phyloP scores from a whole-genome alignment of 2,113 vertebrate genomes.

The Dicrurus megarhynchus region DNA sequence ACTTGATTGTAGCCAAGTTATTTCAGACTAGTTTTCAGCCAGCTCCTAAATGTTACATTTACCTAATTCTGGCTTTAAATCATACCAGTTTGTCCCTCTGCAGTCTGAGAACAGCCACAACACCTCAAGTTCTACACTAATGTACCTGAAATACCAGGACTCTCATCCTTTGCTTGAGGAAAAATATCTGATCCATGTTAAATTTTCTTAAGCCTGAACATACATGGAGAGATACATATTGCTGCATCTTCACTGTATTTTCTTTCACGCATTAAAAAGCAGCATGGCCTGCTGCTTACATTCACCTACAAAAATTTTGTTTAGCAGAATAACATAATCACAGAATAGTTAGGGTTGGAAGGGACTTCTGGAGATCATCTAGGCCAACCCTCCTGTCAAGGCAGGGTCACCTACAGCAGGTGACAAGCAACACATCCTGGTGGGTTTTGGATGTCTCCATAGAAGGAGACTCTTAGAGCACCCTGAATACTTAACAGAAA shows the following conservation, averaged over 20 bases:
- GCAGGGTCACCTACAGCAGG: neutral
- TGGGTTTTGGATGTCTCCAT: neutral
- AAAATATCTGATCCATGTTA: neutral
- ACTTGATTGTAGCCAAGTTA: neutral
- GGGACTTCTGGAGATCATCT: neutral
- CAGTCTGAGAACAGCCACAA: neutral
- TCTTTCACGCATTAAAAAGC: neutral
- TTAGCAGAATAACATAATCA: neutral
- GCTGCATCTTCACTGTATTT: neutral
- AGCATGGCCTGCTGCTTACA: neutral
- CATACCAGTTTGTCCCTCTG: neutral
- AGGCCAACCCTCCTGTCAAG: neutral
- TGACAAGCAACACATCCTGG: neutral
- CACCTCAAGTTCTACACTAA: neutral
- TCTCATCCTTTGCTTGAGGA: neutral
- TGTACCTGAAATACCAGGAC: neutral
- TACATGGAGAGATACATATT: neutral
- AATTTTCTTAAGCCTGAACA: neutral
- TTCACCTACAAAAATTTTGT: neutral
- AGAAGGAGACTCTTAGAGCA: neutral
- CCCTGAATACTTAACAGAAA: neutral
- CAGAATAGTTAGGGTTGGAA: neutral
- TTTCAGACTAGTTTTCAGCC: neutral
- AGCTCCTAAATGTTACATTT: neutral
- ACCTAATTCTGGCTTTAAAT: neutral